Base-by-base conservation (phyloP, 2,797 vertebrate species). In the Microctenopoma lineatum region DNA sequence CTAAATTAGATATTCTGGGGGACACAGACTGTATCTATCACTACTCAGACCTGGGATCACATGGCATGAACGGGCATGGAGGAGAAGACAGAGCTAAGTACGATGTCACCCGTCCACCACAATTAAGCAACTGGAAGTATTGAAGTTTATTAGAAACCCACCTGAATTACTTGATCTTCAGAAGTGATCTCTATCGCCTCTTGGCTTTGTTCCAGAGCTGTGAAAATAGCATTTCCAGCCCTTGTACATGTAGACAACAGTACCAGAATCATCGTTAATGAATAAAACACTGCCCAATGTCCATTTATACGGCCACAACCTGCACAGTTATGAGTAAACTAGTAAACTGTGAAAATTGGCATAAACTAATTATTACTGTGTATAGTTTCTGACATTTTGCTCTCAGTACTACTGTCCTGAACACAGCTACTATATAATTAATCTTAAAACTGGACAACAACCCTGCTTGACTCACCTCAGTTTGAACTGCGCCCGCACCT, bases 171-270 rank as follows among this genome's bases (percentile, higher is more conserved):
- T 85, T 96, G 96, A 92, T 98, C 96, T 95, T 98, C 97, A 91
- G 95, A 97, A 72, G 96, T 97, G 92, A 99, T 99, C 93, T 98
- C 96, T 89, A 99, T 93, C 89, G 97, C 97, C 93, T 99, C 98
- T 93, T 98, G 97, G 87, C 96, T 98, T 93, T 96, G 97, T 90
- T 99, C 97, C 92, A 99, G 89, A 66, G 97, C 96, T 77, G 96
- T 96, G 90, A 99, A 98, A 89, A 98, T 92, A 87, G 97, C 96
- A 86, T 97, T 97, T 86, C 96, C 97, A 69, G 97, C 97, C 94
- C 98, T 99, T 56, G 61, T 76, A 70, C 68, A 81, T 41, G 34
- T 34, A 21, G 64, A 64, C 25, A 79, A 66, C 32, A 84, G 32
- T 25, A 68, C 4, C 50, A 77, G 11, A 79, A 58, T 58, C 13